A percentile compares a stretch with the other conserved stretches of the same genome.
phyloP scores from a whole-genome alignment of 2,113 vertebrate genomes.

The Trichechus manatus region DNA sequence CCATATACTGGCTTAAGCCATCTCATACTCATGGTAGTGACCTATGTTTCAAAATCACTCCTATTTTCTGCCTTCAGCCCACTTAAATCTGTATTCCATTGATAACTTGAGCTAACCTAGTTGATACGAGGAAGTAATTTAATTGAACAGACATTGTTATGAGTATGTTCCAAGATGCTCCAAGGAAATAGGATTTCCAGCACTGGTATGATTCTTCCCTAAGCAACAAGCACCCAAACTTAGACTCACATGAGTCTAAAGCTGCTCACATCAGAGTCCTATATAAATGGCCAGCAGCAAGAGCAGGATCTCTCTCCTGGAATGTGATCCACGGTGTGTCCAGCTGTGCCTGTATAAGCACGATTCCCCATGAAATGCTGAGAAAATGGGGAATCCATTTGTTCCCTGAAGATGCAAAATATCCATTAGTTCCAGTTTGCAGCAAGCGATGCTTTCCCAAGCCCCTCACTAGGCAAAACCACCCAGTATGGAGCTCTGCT shows the following conservation, averaged over 20 bases:
- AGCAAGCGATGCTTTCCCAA: conserved; percentile 11
- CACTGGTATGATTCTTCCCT: background rate
- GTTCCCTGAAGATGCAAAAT: background rate
- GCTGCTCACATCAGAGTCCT: background rate
- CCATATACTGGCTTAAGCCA: background rate
- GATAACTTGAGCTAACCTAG: background rate
- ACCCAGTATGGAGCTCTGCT: background rate
- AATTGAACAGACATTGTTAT: background rate
- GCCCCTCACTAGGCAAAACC: background rate
- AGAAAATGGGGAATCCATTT: background rate
- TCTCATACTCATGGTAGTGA: background rate
- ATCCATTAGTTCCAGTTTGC: background rate
- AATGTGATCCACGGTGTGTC: background rate
- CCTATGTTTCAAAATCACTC: background rate
- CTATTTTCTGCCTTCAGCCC: background rate
- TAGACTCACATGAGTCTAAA: background rate
- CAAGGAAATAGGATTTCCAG: background rate
- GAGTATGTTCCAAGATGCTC: background rate
- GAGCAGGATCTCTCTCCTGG: background rate
- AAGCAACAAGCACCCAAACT: background rate
- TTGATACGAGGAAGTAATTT: background rate
- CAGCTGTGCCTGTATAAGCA: background rate
- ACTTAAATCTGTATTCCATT: background rate
- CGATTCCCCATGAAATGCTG: background rate
- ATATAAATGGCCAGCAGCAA: background rate